phyloP scores from a whole-genome alignment of 2,888 invertebrate genomes.

The Vanessa cardui region DNA sequence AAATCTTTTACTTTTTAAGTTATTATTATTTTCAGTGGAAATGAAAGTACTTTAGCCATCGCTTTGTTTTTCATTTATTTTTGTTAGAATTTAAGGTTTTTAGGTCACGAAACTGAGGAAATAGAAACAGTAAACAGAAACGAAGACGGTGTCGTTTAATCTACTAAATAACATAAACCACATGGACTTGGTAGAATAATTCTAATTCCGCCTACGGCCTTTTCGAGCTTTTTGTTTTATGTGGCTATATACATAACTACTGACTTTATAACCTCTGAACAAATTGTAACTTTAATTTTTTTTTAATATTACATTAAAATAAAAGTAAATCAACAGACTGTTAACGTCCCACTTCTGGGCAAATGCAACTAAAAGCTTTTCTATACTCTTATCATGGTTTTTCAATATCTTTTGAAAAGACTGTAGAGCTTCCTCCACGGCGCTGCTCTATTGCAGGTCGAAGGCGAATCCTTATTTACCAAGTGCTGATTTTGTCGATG shows the following conservation, averaged over 20 bases:
- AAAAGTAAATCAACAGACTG: too few species aligned
- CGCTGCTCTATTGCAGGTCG: too few species aligned
- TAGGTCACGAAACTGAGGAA: slow-evolving; percentile 13
- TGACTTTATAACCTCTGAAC: too few species aligned
- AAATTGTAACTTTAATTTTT: too few species aligned
- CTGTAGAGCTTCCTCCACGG: too few species aligned
- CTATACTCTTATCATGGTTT: too few species aligned
- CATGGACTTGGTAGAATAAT: not conserved
- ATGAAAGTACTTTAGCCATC: not conserved
- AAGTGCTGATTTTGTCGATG: too few species aligned
- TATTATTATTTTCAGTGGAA: slow-evolving; percentile 2
- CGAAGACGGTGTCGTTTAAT: not conserved
- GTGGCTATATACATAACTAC: not conserved
- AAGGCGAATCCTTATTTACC: too few species aligned
- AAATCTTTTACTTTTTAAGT: not conserved
- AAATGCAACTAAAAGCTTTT: too few species aligned
- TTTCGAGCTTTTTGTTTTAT: not conserved
- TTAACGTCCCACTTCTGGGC: too few species aligned
- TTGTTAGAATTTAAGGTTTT: slow-evolving; percentile 14
- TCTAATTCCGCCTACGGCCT: not conserved
- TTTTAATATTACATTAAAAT: too few species aligned
- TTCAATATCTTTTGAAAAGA: too few species aligned
- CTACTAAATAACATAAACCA: slow-evolving; percentile 9
- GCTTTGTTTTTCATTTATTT: slow-evolving; percentile 4
- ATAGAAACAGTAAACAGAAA: slow-evolving; percentile 18